Base-by-base conservation (phyloP, 2,797 vertebrate genomes). In the Enteromius viviparus region DNA sequence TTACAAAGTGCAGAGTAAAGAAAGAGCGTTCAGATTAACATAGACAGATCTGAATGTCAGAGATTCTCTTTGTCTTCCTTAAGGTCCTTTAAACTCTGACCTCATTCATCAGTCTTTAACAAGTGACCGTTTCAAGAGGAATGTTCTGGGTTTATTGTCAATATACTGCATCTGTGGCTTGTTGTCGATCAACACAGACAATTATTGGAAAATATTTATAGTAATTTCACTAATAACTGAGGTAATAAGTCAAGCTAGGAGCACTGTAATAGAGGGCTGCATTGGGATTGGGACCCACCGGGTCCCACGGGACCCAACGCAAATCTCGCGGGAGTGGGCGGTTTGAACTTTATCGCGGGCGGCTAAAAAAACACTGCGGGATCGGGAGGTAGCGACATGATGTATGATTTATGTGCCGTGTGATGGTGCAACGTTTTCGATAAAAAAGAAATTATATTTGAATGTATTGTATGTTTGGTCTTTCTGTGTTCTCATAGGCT, bases 11-110 rank as follows among this genome's bases (percentile, higher is more conserved):
- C 49, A 11, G 14, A 32, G 1, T 26, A 34, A n/a, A 81, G 26
- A 51, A 6, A 14, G n/a, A 47, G 42, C 12, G 29, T 37, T 40
- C 21, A 66, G 21, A 37, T 69, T 69, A 53, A 17, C 8, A 68
- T 19, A 79, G 45, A 74, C 68, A 34, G 21, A 72, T 53, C 60
- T 74, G 21, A 75, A 75, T 66, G 45, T 74, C 45, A 65, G 29
- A 51, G 42, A 19, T 65, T 17, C 29, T 34, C 6, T 78, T 14
- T 29, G n/a, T 49, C 42, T 64, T 74, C 21, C 5, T 74, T 74
- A 19, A 19, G 26, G 80, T 64, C 70, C 70, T 51, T 49, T 62
- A 37, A 64, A 72, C 21, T 34, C 47, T 6, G 64, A 45, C 37
- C 55, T 62, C 3, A 49, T 23, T 79, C 64, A 14, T 34, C 55